A percentile compares a stretch with the other conserved stretches of the same genome.
Conservation (phyloP, 2,888 invertebrate genomes). For the Ernsta delagoae region DNA sequence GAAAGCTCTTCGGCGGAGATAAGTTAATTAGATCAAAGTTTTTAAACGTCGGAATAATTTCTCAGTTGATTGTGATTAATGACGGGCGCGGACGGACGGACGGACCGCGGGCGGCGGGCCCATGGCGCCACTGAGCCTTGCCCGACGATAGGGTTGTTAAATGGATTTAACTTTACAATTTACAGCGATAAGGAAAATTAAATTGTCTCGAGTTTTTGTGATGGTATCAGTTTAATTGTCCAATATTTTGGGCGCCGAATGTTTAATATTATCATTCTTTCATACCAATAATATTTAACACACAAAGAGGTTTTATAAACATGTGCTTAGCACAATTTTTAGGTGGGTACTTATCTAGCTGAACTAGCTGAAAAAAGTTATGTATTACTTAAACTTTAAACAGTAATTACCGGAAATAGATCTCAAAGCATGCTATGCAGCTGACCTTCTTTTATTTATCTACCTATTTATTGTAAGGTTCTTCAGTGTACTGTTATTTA, state of each 20-base stretch:
- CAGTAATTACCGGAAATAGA: too few relatives aligned
- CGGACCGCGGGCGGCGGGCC: conserved; percentile 42
- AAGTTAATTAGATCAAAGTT: conserved; percentile 63
- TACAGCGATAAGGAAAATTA: conserved; percentile 16
- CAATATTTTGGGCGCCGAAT: neutral
- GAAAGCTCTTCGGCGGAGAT: conserved; percentile 60
- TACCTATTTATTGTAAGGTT: too few relatives aligned
- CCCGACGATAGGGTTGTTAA: conserved; percentile 30
- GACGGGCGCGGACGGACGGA: conserved; percentile 60
- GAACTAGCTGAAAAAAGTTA: too few relatives aligned
- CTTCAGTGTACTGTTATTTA: too few relatives aligned
- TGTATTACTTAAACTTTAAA: too few relatives aligned
- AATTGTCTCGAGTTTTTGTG: neutral
- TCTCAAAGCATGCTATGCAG: too few relatives aligned
- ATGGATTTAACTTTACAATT: conserved; percentile 6
- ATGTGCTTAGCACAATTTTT: too few relatives aligned
- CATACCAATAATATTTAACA: neutral
- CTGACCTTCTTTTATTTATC: too few relatives aligned
- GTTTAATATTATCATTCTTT: neutral
- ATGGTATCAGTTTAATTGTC: neutral
- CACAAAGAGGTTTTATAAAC: too few relatives aligned
- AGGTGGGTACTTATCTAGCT: too few relatives aligned
- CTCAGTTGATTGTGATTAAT: conserved; percentile 82
- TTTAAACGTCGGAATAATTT: conserved; percentile 81
- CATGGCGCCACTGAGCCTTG: conserved; percentile 44